These are phyloP conservation scores for Tenthredo scrophulariae DNA, from an alignment of 2,888 invertebrate species.

Conservation along the genomic window DNA sequence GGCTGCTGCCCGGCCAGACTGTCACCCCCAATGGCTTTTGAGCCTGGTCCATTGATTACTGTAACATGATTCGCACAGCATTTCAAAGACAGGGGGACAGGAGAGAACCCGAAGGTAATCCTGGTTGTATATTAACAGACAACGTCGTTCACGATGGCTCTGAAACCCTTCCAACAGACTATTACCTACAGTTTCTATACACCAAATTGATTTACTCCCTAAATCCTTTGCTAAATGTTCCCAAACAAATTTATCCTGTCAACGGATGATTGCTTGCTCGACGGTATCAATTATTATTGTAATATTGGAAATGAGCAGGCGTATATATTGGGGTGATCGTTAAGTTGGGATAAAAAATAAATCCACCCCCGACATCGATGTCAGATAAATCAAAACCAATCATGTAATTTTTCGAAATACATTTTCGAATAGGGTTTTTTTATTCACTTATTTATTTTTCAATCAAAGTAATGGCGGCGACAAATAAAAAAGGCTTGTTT, in stretches of 20 bases:
- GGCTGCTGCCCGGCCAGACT: background rate
- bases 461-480: too few species aligned
- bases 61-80: constrained; percentile 46
- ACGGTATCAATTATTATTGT: constrained; percentile 16
- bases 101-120: constrained; percentile 32
- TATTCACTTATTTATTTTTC: too few species aligned
- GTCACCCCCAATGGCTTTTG: constrained; percentile 24
- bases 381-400: too few species aligned
- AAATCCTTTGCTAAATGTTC: background rate
- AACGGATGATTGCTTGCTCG: constrained; percentile 11
- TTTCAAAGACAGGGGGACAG: constrained; percentile 47
- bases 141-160: constrained; percentile 22
- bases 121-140: constrained; percentile 43
- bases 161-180: background rate
- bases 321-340: too few species aligned
- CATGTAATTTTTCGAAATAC: too few species aligned
- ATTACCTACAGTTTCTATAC: constrained; percentile 18
- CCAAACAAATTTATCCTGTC: constrained; percentile 23
- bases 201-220: constrained; percentile 18
- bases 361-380: too few species aligned
- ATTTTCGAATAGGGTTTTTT: too few species aligned
- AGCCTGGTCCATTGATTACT: constrained; percentile 49
- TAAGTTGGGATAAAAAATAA: too few species aligned
- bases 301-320: too few species aligned
- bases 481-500: too few species aligned